Conservation (phyloP, 2,797 vertebrate genomes). For the Halcyon badia region DNA sequence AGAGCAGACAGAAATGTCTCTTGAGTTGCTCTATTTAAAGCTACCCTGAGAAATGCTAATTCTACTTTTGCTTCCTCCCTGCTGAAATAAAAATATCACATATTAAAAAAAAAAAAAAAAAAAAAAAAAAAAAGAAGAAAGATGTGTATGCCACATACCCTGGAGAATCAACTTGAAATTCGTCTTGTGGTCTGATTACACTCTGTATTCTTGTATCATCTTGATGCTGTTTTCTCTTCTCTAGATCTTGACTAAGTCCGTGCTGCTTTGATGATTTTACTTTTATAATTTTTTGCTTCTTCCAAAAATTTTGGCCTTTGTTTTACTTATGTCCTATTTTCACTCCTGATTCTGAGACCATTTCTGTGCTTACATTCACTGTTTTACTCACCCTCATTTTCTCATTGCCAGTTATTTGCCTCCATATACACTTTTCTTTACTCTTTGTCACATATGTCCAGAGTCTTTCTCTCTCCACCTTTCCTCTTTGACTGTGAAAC, state of each 20-base stretch:
- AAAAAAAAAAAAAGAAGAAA: too few relatives aligned
- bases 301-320: neutral
- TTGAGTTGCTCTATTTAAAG: neutral
- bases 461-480: neutral
- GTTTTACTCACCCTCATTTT: neutral
- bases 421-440: neutral
- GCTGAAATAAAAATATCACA: neutral
- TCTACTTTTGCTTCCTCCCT: neutral
- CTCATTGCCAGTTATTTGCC: fast-evolving
- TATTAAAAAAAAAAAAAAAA: too few relatives aligned
- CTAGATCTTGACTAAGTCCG: neutral
- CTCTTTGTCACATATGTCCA: neutral
- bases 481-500: neutral
- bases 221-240: neutral
- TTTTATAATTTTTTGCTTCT: neutral
- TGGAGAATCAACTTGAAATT: neutral
- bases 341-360: neutral
- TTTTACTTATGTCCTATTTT: neutral
- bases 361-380: neutral
- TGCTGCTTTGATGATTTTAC: neutral
- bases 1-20: neutral
- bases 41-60: neutral
- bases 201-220: neutral
- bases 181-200: neutral
- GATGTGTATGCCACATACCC: too few relatives aligned